These are phyloP conservation scores for Gavialis gangeticus DNA, from an alignment of 2,113 vertebrate genomes.

Conservation along the genomic window DNA sequence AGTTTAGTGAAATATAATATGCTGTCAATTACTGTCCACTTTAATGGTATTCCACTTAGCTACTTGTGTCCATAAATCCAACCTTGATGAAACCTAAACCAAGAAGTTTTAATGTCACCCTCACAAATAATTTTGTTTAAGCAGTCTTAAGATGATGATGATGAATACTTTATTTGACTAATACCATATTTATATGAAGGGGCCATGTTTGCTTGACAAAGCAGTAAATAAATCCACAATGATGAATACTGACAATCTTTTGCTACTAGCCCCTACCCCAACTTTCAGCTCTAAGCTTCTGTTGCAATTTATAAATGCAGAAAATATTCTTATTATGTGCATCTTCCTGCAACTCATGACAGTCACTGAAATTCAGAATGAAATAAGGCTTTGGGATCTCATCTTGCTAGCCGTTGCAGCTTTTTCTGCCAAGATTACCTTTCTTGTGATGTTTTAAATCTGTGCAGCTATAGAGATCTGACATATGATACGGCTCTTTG, in stretches of 20 bases:
- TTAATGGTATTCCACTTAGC: conserved; percentile 38
- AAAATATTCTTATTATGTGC: background rate
- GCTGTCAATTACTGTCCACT: conserved; percentile 39
- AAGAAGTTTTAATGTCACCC: background rate
- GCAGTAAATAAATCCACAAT: conserved; percentile 17
- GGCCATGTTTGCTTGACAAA: conserved; percentile 26
- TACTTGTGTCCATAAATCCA: conserved; percentile 39
- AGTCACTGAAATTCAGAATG: background rate
- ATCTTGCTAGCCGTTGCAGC: conserved; percentile 5
- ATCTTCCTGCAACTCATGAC: background rate
- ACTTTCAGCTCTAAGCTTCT: conserved; percentile 23
- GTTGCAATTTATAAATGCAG: background rate
- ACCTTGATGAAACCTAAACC: conserved; percentile 37
- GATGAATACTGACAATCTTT: background rate
- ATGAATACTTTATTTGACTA: conserved; percentile 42
- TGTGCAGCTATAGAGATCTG: background rate
- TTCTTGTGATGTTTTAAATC: conserved; percentile 39
- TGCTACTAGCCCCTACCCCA: background rate
- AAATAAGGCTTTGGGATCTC: background rate
- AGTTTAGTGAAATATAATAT: background rate
- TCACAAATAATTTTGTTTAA: conserved; percentile 60
- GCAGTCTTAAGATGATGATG: conserved; percentile 17
- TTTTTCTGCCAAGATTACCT: background rate
- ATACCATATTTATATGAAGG: conserved; percentile 13
- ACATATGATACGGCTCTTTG: conserved; percentile 66